Conservation (phyloP, 2,113 vertebrate genomes). For the Zonotrichia leucophrys region DNA sequence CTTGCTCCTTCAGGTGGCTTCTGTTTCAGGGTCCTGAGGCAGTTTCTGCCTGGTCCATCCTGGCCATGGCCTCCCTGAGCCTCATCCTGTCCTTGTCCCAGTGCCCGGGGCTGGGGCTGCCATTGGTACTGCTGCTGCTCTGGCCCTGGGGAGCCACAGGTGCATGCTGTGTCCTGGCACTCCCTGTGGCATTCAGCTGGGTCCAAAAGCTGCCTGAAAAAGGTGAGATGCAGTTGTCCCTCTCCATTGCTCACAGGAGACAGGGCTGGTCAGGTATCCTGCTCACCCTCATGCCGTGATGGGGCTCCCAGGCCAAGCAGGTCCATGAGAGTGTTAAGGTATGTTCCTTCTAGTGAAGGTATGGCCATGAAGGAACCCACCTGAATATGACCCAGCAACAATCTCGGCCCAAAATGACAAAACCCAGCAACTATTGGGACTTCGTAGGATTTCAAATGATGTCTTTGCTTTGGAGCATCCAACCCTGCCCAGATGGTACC, state of each 20-base stretch:
- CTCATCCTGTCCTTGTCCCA: not conserved
- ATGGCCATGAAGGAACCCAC: not conserved
- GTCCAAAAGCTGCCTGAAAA: not conserved
- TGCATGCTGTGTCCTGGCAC: not conserved
- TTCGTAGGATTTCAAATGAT: not conserved
- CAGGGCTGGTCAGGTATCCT: not conserved
- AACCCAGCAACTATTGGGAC: rapidly evolving
- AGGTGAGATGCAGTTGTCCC: not conserved
- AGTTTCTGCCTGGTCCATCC: not conserved
- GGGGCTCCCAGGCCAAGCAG: not conserved
- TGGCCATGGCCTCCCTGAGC: rapidly evolving
- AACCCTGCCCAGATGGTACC: not conserved
- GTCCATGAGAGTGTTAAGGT: rapidly evolving
- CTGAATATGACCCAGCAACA: not conserved
- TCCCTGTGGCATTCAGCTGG: not conserved
- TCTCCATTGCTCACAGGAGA: not conserved
- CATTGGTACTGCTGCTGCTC: rapidly evolving
- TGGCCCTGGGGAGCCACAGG: not conserved
- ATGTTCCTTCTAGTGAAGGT: not conserved
- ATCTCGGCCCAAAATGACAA: not conserved
- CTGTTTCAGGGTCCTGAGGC: not conserved
- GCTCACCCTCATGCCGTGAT: not conserved
- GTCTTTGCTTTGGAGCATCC: not conserved
- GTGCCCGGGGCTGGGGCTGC: not conserved
- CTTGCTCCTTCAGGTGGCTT: not conserved